A percentile compares a stretch with the other conserved stretches of the same genome.
phyloP scores from a whole-genome alignment of 1,140 invertebrate genomes.

The Rhopalosiphum maidis region DNA sequence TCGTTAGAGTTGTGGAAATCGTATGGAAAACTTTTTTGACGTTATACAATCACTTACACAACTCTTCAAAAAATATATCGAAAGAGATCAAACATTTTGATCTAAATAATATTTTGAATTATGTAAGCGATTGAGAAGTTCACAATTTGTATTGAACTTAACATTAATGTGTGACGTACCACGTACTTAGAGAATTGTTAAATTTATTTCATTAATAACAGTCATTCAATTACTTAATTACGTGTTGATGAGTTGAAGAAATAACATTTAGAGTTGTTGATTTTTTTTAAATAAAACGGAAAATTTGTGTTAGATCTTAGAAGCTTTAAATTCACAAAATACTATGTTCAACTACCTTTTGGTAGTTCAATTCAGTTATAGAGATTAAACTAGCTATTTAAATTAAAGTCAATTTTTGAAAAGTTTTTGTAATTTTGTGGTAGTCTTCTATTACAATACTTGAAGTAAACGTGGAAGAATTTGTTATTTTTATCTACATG shows the following conservation, averaged over 20 bases:
- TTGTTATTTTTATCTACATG: too few species aligned
- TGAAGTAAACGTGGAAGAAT: too few species aligned
- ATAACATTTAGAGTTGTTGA: background rate
- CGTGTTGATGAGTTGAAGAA: background rate
- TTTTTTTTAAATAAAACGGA: background rate
- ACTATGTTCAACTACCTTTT: too few species aligned
- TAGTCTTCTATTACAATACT: too few species aligned
- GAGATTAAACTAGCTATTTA: too few species aligned
- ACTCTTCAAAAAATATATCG: background rate
- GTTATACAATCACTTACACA: background rate
- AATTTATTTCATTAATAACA: background rate
- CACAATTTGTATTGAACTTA: background rate
- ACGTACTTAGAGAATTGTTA: background rate
- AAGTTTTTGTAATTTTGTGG: too few species aligned
- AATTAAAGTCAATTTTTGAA: too few species aligned
- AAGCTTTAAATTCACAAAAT: too few species aligned
- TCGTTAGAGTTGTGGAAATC: background rate
- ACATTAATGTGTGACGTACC: background rate
- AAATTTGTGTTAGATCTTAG: too few species aligned
- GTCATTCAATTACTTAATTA: background rate
- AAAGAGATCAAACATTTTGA: background rate
- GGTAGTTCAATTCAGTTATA: too few species aligned
- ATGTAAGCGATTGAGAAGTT: background rate
- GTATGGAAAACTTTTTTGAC: background rate
- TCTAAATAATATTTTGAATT: slow-evolving; percentile 6